Conservation (phyloP, 2,113 vertebrate species). For the Rhea pennata region DNA sequence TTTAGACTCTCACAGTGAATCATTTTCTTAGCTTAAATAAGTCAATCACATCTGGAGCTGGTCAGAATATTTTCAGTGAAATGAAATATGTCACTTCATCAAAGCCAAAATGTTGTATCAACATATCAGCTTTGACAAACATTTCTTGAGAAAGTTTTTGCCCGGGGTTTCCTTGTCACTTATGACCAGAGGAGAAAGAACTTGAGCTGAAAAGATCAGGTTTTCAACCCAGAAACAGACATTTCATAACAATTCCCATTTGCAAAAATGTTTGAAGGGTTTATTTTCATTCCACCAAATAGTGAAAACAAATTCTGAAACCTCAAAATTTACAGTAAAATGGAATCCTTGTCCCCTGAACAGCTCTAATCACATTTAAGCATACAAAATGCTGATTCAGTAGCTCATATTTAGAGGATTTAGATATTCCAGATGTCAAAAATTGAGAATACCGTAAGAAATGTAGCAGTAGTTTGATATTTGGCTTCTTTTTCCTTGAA, state of each 20-base stretch:
- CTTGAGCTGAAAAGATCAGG: constrained; percentile 36
- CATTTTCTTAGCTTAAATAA: constrained; percentile 59
- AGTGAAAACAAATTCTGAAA: constrained; percentile 61
- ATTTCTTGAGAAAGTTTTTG: constrained; percentile 58
- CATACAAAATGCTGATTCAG: constrained; percentile 59
- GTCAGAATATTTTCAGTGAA: constrained; percentile 60
- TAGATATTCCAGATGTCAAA: constrained; percentile 26
- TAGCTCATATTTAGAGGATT: constrained; percentile 46
- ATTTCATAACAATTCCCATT: constrained; percentile 60
- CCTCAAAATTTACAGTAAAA: constrained; percentile 31
- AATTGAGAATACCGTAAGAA: constrained; percentile 33
- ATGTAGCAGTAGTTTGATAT: background rate
- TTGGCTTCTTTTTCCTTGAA: background rate
- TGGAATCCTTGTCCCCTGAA: constrained; percentile 16
- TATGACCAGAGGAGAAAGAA: constrained; percentile 40
- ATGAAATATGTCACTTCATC: constrained; percentile 60
- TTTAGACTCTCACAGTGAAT: constrained; percentile 37
- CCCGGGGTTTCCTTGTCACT: constrained; percentile 43
- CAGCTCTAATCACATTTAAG: constrained; percentile 29
- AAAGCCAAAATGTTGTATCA: constrained; percentile 62
- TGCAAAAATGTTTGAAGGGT: constrained; percentile 25
- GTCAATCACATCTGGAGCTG: constrained; percentile 58
- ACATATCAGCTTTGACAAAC: constrained; percentile 58
- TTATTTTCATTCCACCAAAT: constrained; percentile 57
- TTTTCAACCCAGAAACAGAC: constrained; percentile 42